Base-by-base conservation (phyloP, 2,797 vertebrate species). In the Hirundo rustica region DNA sequence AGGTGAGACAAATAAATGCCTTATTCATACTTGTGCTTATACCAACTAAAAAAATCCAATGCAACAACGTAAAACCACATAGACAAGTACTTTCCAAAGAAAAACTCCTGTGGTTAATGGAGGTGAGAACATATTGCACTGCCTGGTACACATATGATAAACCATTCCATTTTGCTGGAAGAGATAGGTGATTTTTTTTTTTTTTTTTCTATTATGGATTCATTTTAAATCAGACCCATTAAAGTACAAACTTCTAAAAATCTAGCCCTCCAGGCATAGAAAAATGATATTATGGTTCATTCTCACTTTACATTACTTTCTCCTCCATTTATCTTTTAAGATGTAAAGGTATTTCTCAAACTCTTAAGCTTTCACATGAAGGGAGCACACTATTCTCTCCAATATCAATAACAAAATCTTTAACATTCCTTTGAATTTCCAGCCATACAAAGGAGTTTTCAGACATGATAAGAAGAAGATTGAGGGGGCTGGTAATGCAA, bases 61-160 rank as follows among this genome's bases (percentile, higher is more conserved):
- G 70, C 11, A 54, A 58, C 50, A 57, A 36, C 71, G 34, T 25
- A 58, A 53, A 72, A 10, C 10, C 20, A n/a, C 25, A 27, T 55
- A 21, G 42, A 48, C 55, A 61, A 22, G 5, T 60, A n/a, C 66
- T 81, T 84, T 66, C 23, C 62, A 82, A 29, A 78, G 71, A 76
- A 88, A 92, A 57, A 76, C 68, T 83, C 36, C 10, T 51, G 18
- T 76, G 53, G 22, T 71, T 95, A 71, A 58, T 58, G 79, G 53
- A 85, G 55, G 73, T 90, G 51, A 88, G 54, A 89, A 80, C 65
- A 81, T 88, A 92, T 51, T 87, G 88, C 60, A n/a, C 53, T 67
- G 51, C 27, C 60, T 93, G 60, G 51, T 72, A 86, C 38, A 32
- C 7, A 30, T 57, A 74, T 23, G 68, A 91, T 73, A 91, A 91